Base-by-base conservation (phyloP, 2,888 invertebrate genomes). In the Serrognathus titanus region DNA sequence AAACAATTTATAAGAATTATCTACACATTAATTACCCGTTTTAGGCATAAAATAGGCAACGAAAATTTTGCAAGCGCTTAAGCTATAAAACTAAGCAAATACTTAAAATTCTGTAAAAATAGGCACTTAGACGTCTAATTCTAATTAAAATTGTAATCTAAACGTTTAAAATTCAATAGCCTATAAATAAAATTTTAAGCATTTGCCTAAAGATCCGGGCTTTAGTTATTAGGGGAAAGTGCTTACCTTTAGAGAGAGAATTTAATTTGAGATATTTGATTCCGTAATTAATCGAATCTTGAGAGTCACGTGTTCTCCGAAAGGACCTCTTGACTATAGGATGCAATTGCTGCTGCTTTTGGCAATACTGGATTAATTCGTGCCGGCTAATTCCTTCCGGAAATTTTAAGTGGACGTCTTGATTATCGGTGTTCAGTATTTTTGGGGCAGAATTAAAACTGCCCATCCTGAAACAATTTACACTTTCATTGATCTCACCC, bases 401-500 rank as follows among this genome's bases (percentile, higher is more conserved):
- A 63, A 83, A 65, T 60, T 77, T 74, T 11, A 85, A 67, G 53
- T 81, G 81, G 64, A 82, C 81, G 69, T 87, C 87, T 71, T 85
- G 82, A 3, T 78, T 78, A 70, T 86, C 86, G 54, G 81, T 80
- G 69, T 86, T 86, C 59, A 82, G 76, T 60, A 86, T 84, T 73
- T 84, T 85, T 45, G 86, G 85, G 12, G 85, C 81, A 53, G 87
- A 86, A 59, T 84, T 85, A 70, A 88, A 87, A 72, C 87, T 87
- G 62, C 88, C 88, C 88, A 88, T 88, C 75, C 88, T 88, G 53
- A 55, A 60, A 49, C 12, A 37, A 13, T 11, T 31, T 13, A 48
- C 10, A 35, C 3, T 38, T 24, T 48, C 1, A 11, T 36, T 48
- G 12, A n/a, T n/a, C n/a, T n/a, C n/a, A n/a, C n/a, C n/a, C n/a